These are phyloP conservation scores for Gasterosteus aculeatus DNA, from an alignment of 2,113 vertebrate species.

Conservation along the genomic window DNA sequence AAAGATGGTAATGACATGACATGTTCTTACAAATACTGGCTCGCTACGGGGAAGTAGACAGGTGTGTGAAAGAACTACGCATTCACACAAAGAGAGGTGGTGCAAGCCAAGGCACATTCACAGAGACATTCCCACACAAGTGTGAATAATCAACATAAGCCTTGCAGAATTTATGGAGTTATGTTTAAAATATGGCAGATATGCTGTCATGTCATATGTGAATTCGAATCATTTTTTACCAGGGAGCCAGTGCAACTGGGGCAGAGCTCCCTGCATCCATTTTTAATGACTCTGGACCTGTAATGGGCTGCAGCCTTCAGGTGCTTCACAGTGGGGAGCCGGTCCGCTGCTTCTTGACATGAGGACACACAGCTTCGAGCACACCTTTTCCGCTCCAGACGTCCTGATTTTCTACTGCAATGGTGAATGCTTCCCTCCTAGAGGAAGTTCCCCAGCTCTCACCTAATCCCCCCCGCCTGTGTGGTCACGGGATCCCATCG, in stretches of 20 bases:
- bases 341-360: slow-evolving; percentile 11
- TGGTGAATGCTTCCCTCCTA: slow-evolving; percentile 18
- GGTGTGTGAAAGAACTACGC: slow-evolving; percentile 51
- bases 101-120: slow-evolving; percentile 50
- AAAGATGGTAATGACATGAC: slow-evolving; percentile 25
- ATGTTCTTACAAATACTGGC: slow-evolving; percentile 34
- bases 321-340: neutral
- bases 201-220: slow-evolving; percentile 5
- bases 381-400: slow-evolving; percentile 10
- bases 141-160: slow-evolving; percentile 47
- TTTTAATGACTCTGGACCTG: slow-evolving; percentile 29
- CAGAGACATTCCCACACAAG: slow-evolving; percentile 67
- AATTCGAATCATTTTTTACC: slow-evolving; percentile 9
- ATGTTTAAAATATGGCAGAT: slow-evolving; percentile 36
- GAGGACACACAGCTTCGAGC: slow-evolving; percentile 10
- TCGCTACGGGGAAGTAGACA: slow-evolving; percentile 19
- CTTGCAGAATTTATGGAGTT: neutral
- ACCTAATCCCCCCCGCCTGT: slow-evolving; percentile 38
- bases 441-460: slow-evolving; percentile 52
- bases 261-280: slow-evolving; percentile 14
- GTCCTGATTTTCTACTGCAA: neutral
- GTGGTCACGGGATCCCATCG: slow-evolving; percentile 54
- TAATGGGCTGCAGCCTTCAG: neutral
- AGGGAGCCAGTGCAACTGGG: neutral
- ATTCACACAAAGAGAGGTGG: slow-evolving; percentile 38